Base-by-base conservation (phyloP, 2,888 invertebrate genomes). In the Synergus umbraculus region DNA sequence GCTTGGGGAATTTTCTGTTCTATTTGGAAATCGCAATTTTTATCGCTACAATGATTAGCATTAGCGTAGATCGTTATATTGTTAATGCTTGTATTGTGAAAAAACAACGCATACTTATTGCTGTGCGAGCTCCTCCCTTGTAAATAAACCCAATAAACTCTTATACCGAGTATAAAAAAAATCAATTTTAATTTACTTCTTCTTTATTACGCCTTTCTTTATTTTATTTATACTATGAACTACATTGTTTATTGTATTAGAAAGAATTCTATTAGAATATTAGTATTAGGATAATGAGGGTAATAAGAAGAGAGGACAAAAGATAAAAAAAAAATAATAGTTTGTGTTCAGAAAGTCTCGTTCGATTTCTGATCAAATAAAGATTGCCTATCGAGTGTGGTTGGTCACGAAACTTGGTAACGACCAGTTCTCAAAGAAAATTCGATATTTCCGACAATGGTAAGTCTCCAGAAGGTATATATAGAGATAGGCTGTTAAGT, bases 111-210 rank as follows among this genome's bases (percentile, higher is more conserved):
- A 85, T 87, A 88, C 86, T 86, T 81, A 87, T 88, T 85, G 87
- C 88, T 88, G 87, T 89, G 87, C 90, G 88, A 89, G 90, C 87
- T 88, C 84, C 77, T 85, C 87, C 88, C 88, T 83, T 90, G 91
- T 91, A 91, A 88, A 91, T 91, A 91, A 87, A 86, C 86, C 87
- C 83, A 86, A 88, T 83, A 86, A 87, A 90, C 87, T 91, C 91
- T 89, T 89, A 88, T 90, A 89, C 87, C 85, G 89, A 90, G 89
- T 85, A 86, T 86, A 86, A 83, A 85, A 76, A 79, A 65, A 18
- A 46, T 60, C 15, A 58, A 46, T 77, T 49, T 79, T 46, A 22
- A 64, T 78, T 65, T 78, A 2, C 43, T 7, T 37, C n/a, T 69
- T 63, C 44, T 63, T n/a, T 73, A 15, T 58, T 63, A 58, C 18